Evolutionary conservation across 2,113 vertebrate genomes (phyloP).

Genomic region (Stomatorhinus ivindoensis): DNA sequence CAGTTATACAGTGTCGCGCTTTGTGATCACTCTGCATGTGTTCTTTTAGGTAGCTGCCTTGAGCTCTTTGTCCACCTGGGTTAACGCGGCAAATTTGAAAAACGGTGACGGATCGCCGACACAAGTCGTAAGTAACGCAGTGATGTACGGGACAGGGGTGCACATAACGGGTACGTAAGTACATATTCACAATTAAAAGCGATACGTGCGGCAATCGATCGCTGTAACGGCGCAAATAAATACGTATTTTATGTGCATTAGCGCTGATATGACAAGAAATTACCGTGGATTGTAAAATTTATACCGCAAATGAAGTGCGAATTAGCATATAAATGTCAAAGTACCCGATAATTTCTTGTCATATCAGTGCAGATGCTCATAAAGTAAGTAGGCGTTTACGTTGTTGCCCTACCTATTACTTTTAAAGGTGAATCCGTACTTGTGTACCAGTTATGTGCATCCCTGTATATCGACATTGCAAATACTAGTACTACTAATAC

Average conservation of each 20-base stretch:
- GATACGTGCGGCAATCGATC: not conserved
- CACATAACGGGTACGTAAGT: not conserved
- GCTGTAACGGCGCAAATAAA: not conserved
- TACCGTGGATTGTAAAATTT: not conserved
- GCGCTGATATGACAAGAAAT: not conserved
- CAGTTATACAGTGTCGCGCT: not conserved
- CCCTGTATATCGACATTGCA: not conserved
- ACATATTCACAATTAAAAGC: not conserved
- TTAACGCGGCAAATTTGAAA: not conserved
- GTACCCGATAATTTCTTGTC: not conserved
- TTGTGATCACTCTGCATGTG: not conserved
- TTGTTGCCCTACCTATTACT: not conserved
- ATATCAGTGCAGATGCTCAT: not conserved
- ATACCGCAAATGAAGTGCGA: too few relatives aligned
- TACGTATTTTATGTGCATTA: not conserved
- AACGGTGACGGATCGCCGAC: not conserved
- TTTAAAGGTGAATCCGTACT: not conserved
- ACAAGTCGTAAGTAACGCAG: not conserved
- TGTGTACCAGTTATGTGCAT: not conserved
- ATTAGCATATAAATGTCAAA: too few relatives aligned
- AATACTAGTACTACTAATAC: not conserved
- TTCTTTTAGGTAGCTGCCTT: not conserved
- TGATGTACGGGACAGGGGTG: not conserved
- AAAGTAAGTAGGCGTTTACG: not conserved
- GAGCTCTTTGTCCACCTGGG: not conserved